A percentile compares a stretch with the other conserved stretches of the same genome.
Evolutionary conservation across 2,888 invertebrate genomes (phyloP).

Genomic region (Chaetoderma sp.): DNA sequence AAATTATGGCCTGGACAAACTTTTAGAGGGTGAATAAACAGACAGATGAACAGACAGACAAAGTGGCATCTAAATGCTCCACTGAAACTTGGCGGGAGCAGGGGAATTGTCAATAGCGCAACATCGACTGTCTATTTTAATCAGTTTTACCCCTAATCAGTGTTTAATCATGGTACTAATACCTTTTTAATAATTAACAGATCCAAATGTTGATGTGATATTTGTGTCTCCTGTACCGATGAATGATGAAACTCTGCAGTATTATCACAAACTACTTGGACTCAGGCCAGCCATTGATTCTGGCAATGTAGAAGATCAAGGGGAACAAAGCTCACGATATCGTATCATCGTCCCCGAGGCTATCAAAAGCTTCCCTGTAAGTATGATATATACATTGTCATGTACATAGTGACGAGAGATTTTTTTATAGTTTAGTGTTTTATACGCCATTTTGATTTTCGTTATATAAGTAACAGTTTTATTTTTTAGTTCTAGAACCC

Average conservation of each 20-base stretch:
- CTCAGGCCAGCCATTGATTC: conserved; percentile 64
- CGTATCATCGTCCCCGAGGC: conserved; percentile 69
- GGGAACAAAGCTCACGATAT: conserved; percentile 60
- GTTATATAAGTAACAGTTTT: too few species aligned
- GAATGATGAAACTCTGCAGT: conserved; percentile 68
- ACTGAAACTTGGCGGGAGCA: background rate
- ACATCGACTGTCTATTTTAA: too few species aligned
- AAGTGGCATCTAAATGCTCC: background rate
- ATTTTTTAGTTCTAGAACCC: too few species aligned
- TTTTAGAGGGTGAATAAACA: too few species aligned
- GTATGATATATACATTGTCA: conserved; percentile 25
- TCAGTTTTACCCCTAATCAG: too few species aligned
- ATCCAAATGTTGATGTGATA: conserved; percentile 69
- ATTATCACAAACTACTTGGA: conserved; percentile 67
- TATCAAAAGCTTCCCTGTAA: conserved; percentile 68
- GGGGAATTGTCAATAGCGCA: too few species aligned
- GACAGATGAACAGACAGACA: too few species aligned
- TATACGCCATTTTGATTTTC: too few species aligned
- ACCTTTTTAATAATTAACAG: conserved; percentile 41
- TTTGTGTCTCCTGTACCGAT: conserved; percentile 67
- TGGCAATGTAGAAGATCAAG: conserved; percentile 63
- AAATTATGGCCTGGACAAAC: too few species aligned
- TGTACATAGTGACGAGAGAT: background rate
- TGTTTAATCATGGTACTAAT: too few species aligned
- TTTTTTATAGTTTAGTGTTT: too few species aligned